These are phyloP conservation scores for Yponomeuta evonymella DNA, from an alignment of 2,888 invertebrate genomes.

Conservation along the genomic window DNA sequence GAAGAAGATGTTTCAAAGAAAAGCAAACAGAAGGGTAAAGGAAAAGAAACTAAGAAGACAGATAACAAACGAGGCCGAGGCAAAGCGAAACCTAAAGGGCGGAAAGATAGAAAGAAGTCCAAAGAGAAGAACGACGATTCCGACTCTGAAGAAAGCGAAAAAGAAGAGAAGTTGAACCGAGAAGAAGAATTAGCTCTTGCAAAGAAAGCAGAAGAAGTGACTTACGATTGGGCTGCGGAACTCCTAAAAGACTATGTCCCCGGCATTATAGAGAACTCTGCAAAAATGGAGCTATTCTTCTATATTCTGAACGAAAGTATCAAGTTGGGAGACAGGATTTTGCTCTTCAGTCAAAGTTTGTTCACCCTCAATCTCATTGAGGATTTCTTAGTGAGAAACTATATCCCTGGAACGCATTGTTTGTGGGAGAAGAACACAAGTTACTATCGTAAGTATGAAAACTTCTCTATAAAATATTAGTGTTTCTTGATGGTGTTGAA, in stretches of 20 bases:
- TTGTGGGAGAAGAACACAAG: slow-evolving; percentile 91
- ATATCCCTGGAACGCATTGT: slow-evolving; percentile 80
- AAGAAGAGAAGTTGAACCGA: slow-evolving; percentile 76
- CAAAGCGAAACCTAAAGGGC: slow-evolving; percentile 58
- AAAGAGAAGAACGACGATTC: slow-evolving; percentile 74
- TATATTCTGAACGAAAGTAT: slow-evolving; percentile 93
- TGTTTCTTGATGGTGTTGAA: neutral
- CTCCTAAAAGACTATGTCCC: slow-evolving; percentile 90
- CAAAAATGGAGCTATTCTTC: slow-evolving; percentile 96
- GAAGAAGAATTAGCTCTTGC: slow-evolving; percentile 73
- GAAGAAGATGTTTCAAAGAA: slow-evolving; percentile 52
- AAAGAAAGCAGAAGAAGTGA: slow-evolving; percentile 87
- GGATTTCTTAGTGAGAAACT: slow-evolving; percentile 88
- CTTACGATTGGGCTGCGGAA: slow-evolving; percentile 92
- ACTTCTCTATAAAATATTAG: neutral
- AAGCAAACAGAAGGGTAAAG: slow-evolving; percentile 44
- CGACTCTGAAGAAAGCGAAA: slow-evolving; percentile 72
- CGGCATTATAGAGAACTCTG: slow-evolving; percentile 93
- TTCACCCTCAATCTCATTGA: slow-evolving; percentile 97
- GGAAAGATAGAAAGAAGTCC: slow-evolving; percentile 64
- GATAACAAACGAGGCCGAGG: slow-evolving; percentile 50
- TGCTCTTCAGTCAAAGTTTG: slow-evolving; percentile 97
- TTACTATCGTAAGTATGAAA: slow-evolving; percentile 87
- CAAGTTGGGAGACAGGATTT: slow-evolving; percentile 89
- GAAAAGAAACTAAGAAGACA: slow-evolving; percentile 49